These are phyloP conservation scores for Heliconius eleuchia DNA, from an alignment of 1,140 invertebrate species.

Conservation along the genomic window DNA sequence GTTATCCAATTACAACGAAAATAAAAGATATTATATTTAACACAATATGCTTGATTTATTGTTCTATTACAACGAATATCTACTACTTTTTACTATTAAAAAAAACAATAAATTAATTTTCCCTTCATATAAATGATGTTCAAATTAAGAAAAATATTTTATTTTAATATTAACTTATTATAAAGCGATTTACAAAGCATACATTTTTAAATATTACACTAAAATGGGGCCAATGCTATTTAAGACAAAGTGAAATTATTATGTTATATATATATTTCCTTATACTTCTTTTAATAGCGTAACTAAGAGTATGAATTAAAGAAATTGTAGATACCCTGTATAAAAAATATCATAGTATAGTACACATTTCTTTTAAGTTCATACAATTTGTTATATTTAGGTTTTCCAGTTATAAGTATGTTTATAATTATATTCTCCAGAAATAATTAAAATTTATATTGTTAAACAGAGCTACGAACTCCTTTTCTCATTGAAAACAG, in stretches of 20 bases:
- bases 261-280: not conserved
- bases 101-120: too few relatives aligned
- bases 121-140: not conserved
- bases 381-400: not conserved
- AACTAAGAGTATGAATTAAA: not conserved
- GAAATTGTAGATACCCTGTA: not conserved
- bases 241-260: not conserved
- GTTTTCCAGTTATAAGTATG: not conserved
- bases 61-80: not conserved
- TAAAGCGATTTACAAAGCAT: not conserved
- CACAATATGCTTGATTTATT: not conserved
- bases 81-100: not conserved
- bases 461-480: too few relatives aligned
- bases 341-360: conserved; percentile 10
- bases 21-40: too few relatives aligned
- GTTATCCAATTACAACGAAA: too few relatives aligned
- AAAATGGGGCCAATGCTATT: not conserved
- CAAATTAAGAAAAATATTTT: not conserved
- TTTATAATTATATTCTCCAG: too few relatives aligned
- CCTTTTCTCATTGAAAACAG: too few relatives aligned
- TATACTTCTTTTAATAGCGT: not conserved
- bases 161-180: not conserved
- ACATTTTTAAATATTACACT: not conserved
- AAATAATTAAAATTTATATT: too few relatives aligned
- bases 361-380: not conserved